phyloP scores from a whole-genome alignment of 2,888 invertebrate species.

The Meloe dianella region DNA sequence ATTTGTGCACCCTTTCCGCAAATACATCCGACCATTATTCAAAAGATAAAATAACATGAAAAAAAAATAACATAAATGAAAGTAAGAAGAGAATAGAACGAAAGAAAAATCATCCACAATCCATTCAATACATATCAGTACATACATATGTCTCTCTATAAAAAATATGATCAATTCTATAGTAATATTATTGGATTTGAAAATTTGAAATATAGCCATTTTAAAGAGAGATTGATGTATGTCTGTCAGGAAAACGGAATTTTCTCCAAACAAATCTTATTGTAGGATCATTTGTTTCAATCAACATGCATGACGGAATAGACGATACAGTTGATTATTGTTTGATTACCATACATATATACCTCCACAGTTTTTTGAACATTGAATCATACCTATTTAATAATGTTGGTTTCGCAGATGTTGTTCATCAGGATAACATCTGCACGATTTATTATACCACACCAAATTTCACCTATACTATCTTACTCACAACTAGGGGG shows the following conservation, averaged over 20 bases:
- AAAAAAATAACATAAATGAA: neutral
- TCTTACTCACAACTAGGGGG: neutral
- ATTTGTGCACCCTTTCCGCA: constrained; percentile 30
- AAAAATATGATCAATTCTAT: constrained; percentile 14
- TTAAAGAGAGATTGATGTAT: constrained; percentile 27
- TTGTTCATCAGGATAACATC: constrained; percentile 26
- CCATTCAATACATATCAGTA: constrained; percentile 2
- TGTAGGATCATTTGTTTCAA: constrained; percentile 38
- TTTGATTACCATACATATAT: constrained; percentile 27
- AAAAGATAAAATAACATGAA: neutral
- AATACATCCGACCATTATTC: constrained; percentile 28
- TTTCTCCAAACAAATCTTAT: neutral
- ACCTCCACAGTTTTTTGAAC: constrained; percentile 21
- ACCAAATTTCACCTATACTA: neutral
- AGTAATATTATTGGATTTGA: constrained; percentile 17
- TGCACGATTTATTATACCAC: constrained; percentile 28
- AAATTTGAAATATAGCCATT: constrained; percentile 26
- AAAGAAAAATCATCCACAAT: constrained; percentile 2
- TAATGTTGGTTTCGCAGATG: constrained; percentile 19
- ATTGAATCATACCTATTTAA: constrained; percentile 29
- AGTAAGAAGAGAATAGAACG: neutral
- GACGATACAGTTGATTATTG: constrained; percentile 27
- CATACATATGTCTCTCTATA: neutral
- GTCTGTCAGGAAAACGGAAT: constrained; percentile 17
- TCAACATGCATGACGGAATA: constrained; percentile 39